Conservation (phyloP, 2,797 vertebrate genomes). For the Orientallactaga sibirica region DNA sequence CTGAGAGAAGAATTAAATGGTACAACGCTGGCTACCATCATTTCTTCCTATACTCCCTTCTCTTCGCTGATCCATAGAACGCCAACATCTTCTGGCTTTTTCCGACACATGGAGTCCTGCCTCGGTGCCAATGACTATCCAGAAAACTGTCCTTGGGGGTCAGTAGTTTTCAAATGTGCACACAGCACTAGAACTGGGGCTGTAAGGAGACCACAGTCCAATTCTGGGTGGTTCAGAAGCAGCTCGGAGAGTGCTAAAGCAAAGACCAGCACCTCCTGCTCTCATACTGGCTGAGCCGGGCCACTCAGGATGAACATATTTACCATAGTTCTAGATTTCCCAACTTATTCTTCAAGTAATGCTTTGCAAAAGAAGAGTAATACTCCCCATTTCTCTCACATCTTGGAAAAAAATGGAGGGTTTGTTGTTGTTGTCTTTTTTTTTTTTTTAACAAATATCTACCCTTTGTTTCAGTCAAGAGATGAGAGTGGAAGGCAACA, state of each 20-base stretch:
- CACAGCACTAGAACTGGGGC: fast-evolving
- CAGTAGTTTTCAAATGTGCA: not conserved
- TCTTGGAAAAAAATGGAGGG: not conserved
- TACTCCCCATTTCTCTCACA: not conserved
- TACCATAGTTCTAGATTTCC: not conserved
- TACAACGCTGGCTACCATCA: not conserved
- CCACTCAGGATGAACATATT: not conserved
- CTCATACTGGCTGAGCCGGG: not conserved
- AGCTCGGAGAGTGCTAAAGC: not conserved
- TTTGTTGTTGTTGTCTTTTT: too few relatives aligned
- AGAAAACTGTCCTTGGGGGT: not conserved
- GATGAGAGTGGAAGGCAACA: not conserved
- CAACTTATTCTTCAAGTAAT: not conserved
- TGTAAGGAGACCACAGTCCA: not conserved
- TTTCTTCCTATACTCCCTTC: not conserved
- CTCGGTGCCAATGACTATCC: not conserved
- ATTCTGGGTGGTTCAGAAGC: not conserved
- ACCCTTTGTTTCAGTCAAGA: not conserved
- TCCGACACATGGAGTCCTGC: not conserved
- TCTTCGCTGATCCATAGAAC: not conserved
- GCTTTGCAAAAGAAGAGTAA: not conserved
- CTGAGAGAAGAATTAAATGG: not conserved
- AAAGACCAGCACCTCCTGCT: not conserved
- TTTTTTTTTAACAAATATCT: not conserved
- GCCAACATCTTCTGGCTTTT: not conserved